Evolutionary conservation across 2,888 invertebrate genomes (phyloP).

Genomic region (Lochmaea capreae): DNA sequence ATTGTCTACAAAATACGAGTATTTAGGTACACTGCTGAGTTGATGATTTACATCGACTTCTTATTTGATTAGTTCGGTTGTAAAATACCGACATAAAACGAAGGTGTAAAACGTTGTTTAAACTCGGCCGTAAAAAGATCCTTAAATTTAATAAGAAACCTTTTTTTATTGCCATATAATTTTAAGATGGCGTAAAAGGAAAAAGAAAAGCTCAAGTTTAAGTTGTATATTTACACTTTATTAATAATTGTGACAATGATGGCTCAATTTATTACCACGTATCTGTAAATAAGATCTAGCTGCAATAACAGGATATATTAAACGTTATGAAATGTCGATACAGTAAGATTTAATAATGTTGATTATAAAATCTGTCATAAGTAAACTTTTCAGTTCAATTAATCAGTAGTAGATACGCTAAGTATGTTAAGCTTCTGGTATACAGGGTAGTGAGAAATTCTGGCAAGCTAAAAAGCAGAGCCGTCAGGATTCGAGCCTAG

Average conservation of each 20-base stretch:
- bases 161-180: neutral
- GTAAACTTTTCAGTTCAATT: too few relatives aligned
- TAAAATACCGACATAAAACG: neutral
- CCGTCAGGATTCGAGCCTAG: too few relatives aligned
- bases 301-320: neutral
- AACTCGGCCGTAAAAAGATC: neutral
- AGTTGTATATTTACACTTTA: neutral
- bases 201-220: neutral
- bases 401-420: too few relatives aligned
- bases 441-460: too few relatives aligned
- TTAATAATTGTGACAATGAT: neutral
- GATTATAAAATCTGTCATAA: neutral
- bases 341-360: neutral
- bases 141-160: neutral
- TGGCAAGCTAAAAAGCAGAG: too few relatives aligned
- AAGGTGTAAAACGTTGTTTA: slow-evolving; percentile 4
- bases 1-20: neutral
- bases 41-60: neutral
- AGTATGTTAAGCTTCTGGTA: too few relatives aligned
- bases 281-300: neutral
- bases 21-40: neutral
- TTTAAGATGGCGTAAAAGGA: neutral
- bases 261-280: neutral
- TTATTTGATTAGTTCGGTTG: slow-evolving; percentile 2
- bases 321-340: neutral